Base-by-base conservation (phyloP, 1,140 invertebrate species). In the Scaptomyza hsui region DNA sequence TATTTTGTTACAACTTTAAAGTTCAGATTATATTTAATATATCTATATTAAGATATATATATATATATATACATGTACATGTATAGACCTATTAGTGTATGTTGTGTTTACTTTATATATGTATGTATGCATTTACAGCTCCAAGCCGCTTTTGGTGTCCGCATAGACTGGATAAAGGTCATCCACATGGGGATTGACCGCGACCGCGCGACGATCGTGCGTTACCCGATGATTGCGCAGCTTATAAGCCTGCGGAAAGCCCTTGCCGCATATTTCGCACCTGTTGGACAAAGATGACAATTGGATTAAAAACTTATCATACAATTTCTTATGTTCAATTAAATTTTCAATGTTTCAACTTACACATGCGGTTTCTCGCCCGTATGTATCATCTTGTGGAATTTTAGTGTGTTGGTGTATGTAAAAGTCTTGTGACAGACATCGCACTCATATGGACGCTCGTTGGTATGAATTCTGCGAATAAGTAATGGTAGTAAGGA, bases 391-490 rank as follows among this genome's bases (percentile, higher is more conserved):
- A 91, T 91, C 51, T 90, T 91, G 57, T 91, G 89, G 68, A 90
- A 89, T 72, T 91, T 91, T 12, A 91, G 49, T 3, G 89, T 91
- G 49, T 91, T 89, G 1, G 89, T 93, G 80, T 94, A 93, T 10
- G 93, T 93, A 60, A 94, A 94, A n/a, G 93, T 93, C 75, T 94
- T 94, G 16, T 93, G 93, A 71, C 93, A 94, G 55, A 93, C 93
- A 55, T 91, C 91, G 75, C 93, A 94, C 67, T 93, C 93, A 72
- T 93, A 94, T 4, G 93, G 93, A 29, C 93, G 85, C 73, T 93
- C 93, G 60, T 94, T 94, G 15, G 93, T 94, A 73, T 94, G 93
- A 52, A 94, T 94, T 13, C 93, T 90, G 35, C 0, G 37, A 29
- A n/a, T 4, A 19, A 19, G 21, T 32, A 1, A 16, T 39, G 24